These are phyloP conservation scores for Danionella cerebrum DNA, from an alignment of 2,113 vertebrate species.

Conservation along the genomic window DNA sequence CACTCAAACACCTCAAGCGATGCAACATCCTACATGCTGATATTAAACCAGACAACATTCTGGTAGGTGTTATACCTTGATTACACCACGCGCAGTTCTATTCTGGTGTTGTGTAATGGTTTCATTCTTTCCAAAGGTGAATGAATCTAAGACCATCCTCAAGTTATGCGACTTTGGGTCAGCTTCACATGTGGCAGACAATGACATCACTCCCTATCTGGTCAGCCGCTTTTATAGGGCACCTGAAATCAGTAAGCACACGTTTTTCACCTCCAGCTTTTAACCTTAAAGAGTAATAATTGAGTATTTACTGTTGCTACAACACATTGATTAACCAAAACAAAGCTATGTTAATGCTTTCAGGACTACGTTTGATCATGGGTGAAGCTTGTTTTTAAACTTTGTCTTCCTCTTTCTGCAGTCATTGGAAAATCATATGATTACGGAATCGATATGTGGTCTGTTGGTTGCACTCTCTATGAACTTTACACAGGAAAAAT, in stretches of 20 bases:
- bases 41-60: conserved; percentile 97
- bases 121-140: conserved; percentile 68
- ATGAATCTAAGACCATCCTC: conserved; percentile 97
- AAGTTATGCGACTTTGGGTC: conserved; percentile 98
- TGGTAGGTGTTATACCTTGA: conserved; percentile 64
- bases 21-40: conserved; percentile 98
- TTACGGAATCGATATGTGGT: conserved; percentile 99
- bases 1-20: conserved; percentile 91
- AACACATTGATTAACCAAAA: too few relatives aligned
- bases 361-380: not conserved
- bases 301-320: too few relatives aligned
- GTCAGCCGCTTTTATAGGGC: conserved; percentile 98
- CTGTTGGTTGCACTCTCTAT: conserved; percentile 93
- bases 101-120: not conserved
- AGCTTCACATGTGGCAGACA: conserved; percentile 92
- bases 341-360: too few relatives aligned
- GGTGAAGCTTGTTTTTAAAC: not conserved
- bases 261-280: too few relatives aligned
- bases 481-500: conserved; percentile 98
- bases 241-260: conserved; percentile 93
- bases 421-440: conserved; percentile 98
- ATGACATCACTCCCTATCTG: conserved; percentile 95
- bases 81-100: not conserved
- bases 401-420: conserved; percentile 41
- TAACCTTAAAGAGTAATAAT: too few relatives aligned